Base-by-base conservation (phyloP, 2,797 vertebrate species). In the Pelodytes ibericus region DNA sequence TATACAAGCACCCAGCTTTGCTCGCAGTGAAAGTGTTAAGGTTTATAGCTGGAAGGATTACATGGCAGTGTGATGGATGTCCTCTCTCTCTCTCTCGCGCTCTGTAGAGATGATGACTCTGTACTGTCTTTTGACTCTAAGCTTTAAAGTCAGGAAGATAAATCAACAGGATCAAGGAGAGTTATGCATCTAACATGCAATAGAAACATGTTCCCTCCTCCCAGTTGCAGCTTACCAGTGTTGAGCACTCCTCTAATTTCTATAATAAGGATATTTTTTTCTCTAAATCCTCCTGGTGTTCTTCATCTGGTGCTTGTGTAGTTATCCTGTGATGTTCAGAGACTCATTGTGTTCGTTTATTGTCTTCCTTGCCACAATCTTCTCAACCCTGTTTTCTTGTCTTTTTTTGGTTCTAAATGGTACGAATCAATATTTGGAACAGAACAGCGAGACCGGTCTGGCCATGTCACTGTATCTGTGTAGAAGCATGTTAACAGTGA, bases 101-200 rank as follows among this genome's bases (percentile, higher is more conserved):
- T 56, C 44, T 57, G 47, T 44, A 70, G 58, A 76, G 66, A 62
- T 76, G 74, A 76, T 70, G 66, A 62, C 74, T 76, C 44, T 58
- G 66, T 71, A 76, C 57, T 70, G 66, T 76, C 66, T 71, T 71
- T 71, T 69, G 29, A 75, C 49, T 71, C 66, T 76, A 62, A 76
- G 58, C 66, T 71, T 41, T 33, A 76, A 57, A 44, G 59, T 76
- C 74, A 64, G 74, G 33, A 71, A 70, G 66, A 76, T 76, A 76
- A 76, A 76, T 76, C 74, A 71, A 53, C 66, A 36, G 74, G 74
- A 71, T 76, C 74, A 76, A 58, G 60, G 73, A 18, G 59, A 69
- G 74, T 71, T 63, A 76, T 71, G 47, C 24, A 47, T 49, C 68
- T 62, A 69, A 61, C 65, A 62, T 69, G 65, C 56, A 57, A 57